Evolutionary conservation across 2,797 vertebrate species (phyloP), one percentile per base, ranked within the genome.

Genomic region (Coregonus suidteri): DNA sequence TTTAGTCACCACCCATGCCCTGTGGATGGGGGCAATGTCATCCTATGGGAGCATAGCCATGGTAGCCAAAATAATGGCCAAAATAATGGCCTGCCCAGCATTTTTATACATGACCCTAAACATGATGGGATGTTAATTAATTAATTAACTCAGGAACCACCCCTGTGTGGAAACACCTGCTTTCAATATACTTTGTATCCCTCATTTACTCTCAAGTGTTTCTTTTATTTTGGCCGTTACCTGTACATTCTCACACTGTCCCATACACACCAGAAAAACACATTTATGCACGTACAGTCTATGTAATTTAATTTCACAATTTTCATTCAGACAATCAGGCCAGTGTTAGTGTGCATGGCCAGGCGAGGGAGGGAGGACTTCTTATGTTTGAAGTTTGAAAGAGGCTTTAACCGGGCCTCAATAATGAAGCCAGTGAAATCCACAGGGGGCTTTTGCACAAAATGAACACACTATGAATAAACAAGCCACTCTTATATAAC

Each of bases 361-460:
- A 53, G 81, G 82, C 80, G 3, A 59, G 54, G 54, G 54, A 59
- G 83, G 68, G 75, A 86, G 79, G 79, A 83, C 41, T 47, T 47
- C 2, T 47, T 47, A 84, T 78, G 86, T 90, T 93, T 91, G 87
- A 91, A 88, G 89, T 91, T 89, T 90, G 71, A 92, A 93, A 93
- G 85, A 87, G 88, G 89, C 88, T 92, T 93, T 91, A 88, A 78
- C 77, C 75, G 75, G 69, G 84, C 65, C 56, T 4, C n/a, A 79
- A 91, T 93, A 92, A 94, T 91, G 89, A 84, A 83, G 84, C 90
- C 88, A 90, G 92, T 93, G 88, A 92, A 86, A 85, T 81, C 80
- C 3, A 35, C 85, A 31, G 30, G 41, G 80, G 34, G 78, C 85
- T 89, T 89, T 66, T 87, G 78, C 79, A 82, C 82, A 89, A 90